Evolutionary conservation across 2,888 invertebrate genomes (phyloP), one percentile per base, ranked within the genome.

Genomic region (Drosophila acutilabella): DNA sequence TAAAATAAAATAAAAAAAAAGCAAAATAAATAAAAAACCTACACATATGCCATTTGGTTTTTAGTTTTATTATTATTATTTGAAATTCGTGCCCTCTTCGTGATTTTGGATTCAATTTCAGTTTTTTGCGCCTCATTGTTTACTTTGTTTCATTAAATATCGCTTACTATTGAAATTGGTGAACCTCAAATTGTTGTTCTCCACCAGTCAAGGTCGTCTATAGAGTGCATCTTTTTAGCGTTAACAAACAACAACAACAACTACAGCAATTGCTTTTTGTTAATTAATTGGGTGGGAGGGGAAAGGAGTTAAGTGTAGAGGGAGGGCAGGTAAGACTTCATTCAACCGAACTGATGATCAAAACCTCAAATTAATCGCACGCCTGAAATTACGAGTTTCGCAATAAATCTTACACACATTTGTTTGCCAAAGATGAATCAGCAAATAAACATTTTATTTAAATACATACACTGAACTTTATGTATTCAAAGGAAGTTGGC

Each of bases 81-180:
- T 59, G 30, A 51, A 33, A 56, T 53, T 62, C 41, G 36, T 61
- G 54, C 58, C 54, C 40, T 42, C 41, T 64, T 70, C 45, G 61
- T 70, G 56, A 20, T 61, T 54, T 40, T n/a, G 42, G 48, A 16
- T 60, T 38, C 2, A 53, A 50, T 54, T 67, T 60, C 45, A 41
- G 54, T 13, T 52, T 62, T 57, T 62, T 67, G 68, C 70, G 61
- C 50, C 58, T 74, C 81, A 87, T 88, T 88, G 87, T 83, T 88
- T 75, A 81, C 69, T 62, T 78, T 86, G 78, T 71, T 71, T 54
- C 70, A 88, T 88, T 78, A 83, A 81, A 88, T 65, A 75, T 70
- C 89, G 67, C 78, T 84, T 88, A 85, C 80, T 62, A 66, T 82
- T 50, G 72, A 64, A 66, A 62, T 48, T 60, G 70, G 36, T n/a